Conservation (phyloP, 2,113 vertebrate species). For the Mesitornis unicolor region DNA sequence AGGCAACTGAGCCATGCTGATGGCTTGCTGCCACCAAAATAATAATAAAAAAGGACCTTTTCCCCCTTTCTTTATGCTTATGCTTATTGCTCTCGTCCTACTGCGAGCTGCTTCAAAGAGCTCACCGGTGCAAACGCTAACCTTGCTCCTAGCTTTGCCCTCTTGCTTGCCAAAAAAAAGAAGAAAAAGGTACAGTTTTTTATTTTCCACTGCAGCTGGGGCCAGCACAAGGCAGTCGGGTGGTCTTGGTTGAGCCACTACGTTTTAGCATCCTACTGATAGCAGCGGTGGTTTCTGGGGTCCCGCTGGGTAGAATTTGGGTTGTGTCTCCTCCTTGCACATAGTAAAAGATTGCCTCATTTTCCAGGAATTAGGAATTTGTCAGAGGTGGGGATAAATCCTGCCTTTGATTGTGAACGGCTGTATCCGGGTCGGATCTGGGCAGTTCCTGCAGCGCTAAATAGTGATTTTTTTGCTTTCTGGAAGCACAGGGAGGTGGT, state of each 20-base stretch:
- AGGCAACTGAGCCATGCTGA: background rate
- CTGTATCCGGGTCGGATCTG: background rate
- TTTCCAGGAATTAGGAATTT: slow-evolving; percentile 32
- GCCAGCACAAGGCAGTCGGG: background rate
- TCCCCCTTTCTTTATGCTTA: background rate
- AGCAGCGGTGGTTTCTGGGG: background rate
- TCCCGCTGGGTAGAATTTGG: background rate
- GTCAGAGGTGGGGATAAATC: slow-evolving; percentile 23
- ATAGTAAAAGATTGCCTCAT: background rate
- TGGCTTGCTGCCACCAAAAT: slow-evolving; percentile 32
- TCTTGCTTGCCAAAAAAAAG: background rate
- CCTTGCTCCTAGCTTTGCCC: background rate
- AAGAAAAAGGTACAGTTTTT: background rate
- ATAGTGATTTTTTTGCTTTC: background rate
- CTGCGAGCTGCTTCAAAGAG: background rate
- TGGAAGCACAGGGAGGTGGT: background rate
- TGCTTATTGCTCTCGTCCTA: background rate
- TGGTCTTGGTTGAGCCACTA: background rate
- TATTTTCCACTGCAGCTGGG: background rate
- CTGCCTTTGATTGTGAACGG: background rate
- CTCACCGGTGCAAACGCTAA: background rate
- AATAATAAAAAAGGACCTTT: background rate
- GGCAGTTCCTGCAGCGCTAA: background rate
- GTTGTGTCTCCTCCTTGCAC: background rate
- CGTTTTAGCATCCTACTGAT: background rate